Evolutionary conservation across 1,140 invertebrate species (phyloP), one percentile per base, ranked within the genome.

Genomic region (Camponotus floridanus): DNA sequence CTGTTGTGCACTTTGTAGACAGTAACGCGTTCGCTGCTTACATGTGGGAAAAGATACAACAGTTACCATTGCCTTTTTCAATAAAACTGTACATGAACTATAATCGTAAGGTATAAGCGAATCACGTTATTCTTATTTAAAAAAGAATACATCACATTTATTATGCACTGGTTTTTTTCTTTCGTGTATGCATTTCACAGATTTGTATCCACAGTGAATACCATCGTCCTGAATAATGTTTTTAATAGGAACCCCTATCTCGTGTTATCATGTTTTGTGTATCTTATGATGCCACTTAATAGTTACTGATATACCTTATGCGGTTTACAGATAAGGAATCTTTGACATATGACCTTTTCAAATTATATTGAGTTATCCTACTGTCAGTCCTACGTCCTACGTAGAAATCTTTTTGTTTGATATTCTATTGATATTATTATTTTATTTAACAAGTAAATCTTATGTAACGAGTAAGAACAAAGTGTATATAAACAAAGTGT

Each of bases 51-150:
- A 96, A 96, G 87, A 96, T 97, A 76, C 86, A 94, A 51, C 67
- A 91, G 48, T 93, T 97, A 73, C 96, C 96, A 26, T 87, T 97
- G 39, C 96, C 96, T 55, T 92, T 93, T 18, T 91, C 94, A 26
- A 91, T 97, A 59, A 96, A 96, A 87, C 64, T 94, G 36, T 97
- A 95, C 87, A 91, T 96, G 62, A 96, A 96, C 89, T 96, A 96
- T 83, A 95, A 96, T 90, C 91, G 95, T 48, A 91, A 93, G 70
- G 88, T 95, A 62, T 90, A 89, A 85, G 45, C 33, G 15, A 71
- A 48, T 33, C 9, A 85, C 33, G 13, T 67, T 76, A 48, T 71
- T 86, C 45, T 84, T 71, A 89, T 89, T 86, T 86, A 5, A 15
- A 88, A 89, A 88, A 80, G 26, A 89, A 89, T 83, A 86, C 18